Percentiles rank a stretch among this genome's conserved stretches.
Conservation (phyloP, 2,888 invertebrate genomes). For the Chrysodeixis includens region DNA sequence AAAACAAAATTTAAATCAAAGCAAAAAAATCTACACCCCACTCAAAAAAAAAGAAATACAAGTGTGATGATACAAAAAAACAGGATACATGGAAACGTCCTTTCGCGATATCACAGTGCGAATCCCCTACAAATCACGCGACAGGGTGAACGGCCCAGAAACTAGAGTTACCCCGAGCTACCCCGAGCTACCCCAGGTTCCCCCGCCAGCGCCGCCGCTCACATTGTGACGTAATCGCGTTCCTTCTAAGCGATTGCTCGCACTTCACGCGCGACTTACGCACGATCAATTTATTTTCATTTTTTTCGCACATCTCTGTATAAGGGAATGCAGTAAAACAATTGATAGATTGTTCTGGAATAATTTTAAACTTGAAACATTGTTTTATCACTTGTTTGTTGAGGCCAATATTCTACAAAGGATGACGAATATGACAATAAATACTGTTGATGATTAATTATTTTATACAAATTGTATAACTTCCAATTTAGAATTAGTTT, state of each 20-base stretch:
- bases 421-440: no score
- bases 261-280: conserved; percentile 73
- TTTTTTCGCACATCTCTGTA: conserved; percentile 72
- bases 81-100: neutral
- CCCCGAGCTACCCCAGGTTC: no score
- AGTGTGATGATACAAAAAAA: neutral
- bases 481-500: no score
- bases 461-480: no score
- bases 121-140: conserved; percentile 14
- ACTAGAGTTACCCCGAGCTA: conserved; percentile 16
- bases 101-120: conserved; percentile 11
- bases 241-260: conserved; percentile 79
- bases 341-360: neutral
- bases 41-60: neutral
- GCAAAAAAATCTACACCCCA: neutral
- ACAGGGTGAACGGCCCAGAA: conserved; percentile 22
- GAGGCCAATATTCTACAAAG: no score
- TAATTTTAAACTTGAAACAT: neutral
- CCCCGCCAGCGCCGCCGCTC: conserved; percentile 13
- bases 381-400: no score
- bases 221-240: conserved; percentile 70
- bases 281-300: conserved; percentile 86
- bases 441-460: no score
- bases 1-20: neutral
- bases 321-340: conserved; percentile 24